These are phyloP conservation scores for Vulpes vulpes DNA, from an alignment of 2,113 vertebrate species.

Conservation along the genomic window DNA sequence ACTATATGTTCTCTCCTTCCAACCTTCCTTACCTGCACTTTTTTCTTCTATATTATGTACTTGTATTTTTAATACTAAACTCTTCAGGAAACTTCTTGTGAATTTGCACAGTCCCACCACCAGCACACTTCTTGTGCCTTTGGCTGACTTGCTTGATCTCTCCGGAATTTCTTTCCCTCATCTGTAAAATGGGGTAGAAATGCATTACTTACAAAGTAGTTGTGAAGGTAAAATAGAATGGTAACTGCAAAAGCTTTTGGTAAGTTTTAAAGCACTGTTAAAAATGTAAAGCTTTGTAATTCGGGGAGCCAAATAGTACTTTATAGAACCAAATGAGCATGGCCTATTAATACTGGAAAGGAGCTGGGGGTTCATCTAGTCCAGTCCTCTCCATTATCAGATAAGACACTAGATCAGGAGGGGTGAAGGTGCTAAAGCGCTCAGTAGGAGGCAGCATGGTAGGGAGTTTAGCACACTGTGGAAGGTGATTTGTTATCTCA, in stretches of 20 bases:
- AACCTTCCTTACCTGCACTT: background rate
- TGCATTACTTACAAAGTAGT: background rate
- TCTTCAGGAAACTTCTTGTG: background rate
- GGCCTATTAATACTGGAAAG: background rate
- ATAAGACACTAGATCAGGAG: background rate
- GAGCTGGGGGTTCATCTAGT: background rate
- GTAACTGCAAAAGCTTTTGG: background rate
- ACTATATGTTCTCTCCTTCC: background rate
- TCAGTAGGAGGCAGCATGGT: background rate
- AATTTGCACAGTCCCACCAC: background rate
- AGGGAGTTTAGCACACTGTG: background rate
- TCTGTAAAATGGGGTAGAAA: background rate
- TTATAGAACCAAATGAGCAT: background rate
- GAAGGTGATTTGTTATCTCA: background rate
- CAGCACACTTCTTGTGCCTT: background rate
- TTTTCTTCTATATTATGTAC: background rate
- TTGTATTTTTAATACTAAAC: background rate
- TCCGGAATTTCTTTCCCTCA: background rate
- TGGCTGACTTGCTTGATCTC: background rate
- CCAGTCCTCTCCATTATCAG: background rate
- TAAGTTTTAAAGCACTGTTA: background rate
- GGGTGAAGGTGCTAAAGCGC: background rate
- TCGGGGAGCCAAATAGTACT: background rate
- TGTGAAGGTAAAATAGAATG: background rate
- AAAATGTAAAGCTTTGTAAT: background rate